phyloP scores from a whole-genome alignment of 53 echinoderm and acorn worm species.

The Paracentrotus lividus region DNA sequence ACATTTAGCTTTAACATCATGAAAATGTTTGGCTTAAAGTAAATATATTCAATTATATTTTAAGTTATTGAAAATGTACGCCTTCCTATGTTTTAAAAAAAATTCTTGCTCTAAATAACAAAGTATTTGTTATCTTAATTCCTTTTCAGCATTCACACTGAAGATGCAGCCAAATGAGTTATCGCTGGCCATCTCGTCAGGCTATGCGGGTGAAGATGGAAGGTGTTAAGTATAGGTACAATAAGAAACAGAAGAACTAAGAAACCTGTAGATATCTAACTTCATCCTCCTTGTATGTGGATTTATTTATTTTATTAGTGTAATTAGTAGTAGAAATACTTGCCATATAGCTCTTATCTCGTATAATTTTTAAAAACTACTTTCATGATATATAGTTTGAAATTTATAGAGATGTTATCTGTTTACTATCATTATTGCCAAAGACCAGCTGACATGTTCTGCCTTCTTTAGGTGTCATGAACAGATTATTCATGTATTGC shows the following conservation, averaged over 20 bases:
- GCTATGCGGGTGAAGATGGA: constrained; percentile 13
- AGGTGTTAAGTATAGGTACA: background rate
- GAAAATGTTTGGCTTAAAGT: too few relatives aligned
- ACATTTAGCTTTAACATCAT: too few relatives aligned
- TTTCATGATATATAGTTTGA: background rate
- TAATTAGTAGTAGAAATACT: constrained; percentile 29
- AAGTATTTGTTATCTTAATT: background rate
- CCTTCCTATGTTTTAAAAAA: constrained; percentile 22
- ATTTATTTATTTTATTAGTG: background rate
- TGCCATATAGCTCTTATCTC: background rate
- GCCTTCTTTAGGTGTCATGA: background rate
- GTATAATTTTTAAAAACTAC: background rate
- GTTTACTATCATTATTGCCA: background rate
- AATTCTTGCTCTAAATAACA: background rate
- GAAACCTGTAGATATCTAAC: constrained; percentile 6
- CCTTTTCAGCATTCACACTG: constrained; percentile 6
- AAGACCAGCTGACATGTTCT: constrained; percentile 15
- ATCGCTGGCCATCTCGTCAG: background rate
- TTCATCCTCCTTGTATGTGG: constrained; percentile 10
- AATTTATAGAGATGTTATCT: background rate
- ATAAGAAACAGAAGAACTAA: background rate
- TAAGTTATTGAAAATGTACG: constrained; percentile 17
- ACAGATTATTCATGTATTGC: background rate
- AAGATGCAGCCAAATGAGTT: background rate
- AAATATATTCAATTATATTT: constrained; percentile 18